Conservation (phyloP, 2,797 vertebrate species). For the Orientallactaga sibirica region DNA sequence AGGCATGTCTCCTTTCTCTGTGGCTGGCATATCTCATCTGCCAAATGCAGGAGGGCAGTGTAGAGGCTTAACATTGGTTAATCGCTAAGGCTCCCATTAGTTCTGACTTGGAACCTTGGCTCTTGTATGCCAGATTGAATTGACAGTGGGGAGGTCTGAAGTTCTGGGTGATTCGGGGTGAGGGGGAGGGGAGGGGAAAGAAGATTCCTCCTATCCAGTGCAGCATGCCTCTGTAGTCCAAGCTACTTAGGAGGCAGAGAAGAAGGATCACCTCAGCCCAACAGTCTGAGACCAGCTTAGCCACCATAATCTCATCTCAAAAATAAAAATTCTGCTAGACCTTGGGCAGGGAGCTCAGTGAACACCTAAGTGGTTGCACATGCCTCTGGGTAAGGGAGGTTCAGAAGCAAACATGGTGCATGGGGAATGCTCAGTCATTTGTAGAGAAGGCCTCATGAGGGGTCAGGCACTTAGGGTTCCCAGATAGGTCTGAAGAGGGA, state of each 20-base stretch:
- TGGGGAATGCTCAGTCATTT: neutral
- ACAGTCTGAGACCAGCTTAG: neutral
- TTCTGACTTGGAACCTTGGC: neutral
- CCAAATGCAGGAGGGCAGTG: neutral
- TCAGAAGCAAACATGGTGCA: neutral
- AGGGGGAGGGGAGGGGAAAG: neutral
- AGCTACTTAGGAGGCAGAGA: neutral
- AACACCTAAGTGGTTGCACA: neutral
- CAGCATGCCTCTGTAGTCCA: no score
- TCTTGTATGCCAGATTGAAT: neutral
- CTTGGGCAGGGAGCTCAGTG: neutral
- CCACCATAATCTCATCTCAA: neutral
- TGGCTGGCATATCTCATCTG: neutral
- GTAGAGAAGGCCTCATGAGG: neutral
- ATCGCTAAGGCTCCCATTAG: neutral
- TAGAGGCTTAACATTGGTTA: neutral
- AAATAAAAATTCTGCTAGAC: neutral
- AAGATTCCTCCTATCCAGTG: neutral
- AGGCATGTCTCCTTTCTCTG: neutral
- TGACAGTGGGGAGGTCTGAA: neutral
- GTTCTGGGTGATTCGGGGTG: neutral
- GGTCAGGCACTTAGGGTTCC: slow-evolving; percentile 17
- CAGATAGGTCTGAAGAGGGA: neutral
- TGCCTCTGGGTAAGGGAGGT: neutral
- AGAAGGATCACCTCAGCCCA: neutral